phyloP scores from a whole-genome alignment of 2,113 vertebrate genomes.

The Bubalus kerabau region DNA sequence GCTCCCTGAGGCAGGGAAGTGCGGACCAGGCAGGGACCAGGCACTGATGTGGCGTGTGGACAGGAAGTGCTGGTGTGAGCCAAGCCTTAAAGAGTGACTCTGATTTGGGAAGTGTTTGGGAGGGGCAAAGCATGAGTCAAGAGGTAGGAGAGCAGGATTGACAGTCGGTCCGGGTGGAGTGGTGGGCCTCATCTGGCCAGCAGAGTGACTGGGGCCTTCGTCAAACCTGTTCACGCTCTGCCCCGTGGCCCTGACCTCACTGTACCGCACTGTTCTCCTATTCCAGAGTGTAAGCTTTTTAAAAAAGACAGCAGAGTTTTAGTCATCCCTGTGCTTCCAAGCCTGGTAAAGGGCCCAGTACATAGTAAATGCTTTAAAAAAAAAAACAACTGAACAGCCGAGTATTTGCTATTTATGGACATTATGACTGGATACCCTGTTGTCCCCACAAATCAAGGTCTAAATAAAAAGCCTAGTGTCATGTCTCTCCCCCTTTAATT shows the following conservation, averaged over 20 bases:
- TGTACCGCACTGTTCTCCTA: background rate
- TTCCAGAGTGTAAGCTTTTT: background rate
- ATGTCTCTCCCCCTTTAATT: background rate
- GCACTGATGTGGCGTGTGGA: background rate
- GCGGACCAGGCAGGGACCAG: background rate
- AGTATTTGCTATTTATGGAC: background rate
- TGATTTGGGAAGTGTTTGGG: background rate
- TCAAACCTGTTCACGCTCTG: background rate
- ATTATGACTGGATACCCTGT: background rate
- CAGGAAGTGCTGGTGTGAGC: background rate
- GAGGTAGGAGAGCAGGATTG: background rate
- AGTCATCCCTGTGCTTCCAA: background rate
- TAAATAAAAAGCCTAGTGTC: background rate
- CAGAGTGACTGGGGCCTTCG: background rate
- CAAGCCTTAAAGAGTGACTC: background rate
- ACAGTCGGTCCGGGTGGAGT: background rate
- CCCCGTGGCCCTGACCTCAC: background rate
- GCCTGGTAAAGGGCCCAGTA: background rate
- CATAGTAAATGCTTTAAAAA: background rate
- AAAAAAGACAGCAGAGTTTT: background rate
- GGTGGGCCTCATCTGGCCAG: background rate
- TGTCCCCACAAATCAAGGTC: background rate
- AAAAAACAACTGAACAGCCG: background rate
- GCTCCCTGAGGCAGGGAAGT: background rate
- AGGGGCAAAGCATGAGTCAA: background rate